These are phyloP conservation scores for Tupiocoris notatus DNA, from an alignment of 2,888 invertebrate genomes.

Conservation along the genomic window DNA sequence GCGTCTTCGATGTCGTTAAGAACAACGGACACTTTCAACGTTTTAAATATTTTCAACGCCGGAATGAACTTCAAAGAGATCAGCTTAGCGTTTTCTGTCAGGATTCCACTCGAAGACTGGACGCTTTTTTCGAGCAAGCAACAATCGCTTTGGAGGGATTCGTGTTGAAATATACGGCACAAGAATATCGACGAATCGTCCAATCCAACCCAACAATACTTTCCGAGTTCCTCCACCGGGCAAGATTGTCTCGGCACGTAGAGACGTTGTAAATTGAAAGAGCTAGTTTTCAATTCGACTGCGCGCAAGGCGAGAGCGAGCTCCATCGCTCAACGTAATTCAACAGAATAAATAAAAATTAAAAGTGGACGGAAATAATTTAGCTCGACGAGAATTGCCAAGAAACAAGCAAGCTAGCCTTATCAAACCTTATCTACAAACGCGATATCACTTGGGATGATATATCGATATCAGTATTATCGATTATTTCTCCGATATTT, in stretches of 20 bases:
- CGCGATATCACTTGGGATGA: too few relatives aligned
- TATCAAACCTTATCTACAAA: too few relatives aligned
- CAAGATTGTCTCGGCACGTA: conserved; percentile 16
- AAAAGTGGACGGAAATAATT: too few relatives aligned
- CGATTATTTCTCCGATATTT: too few relatives aligned
- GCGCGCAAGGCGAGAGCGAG: too few relatives aligned
- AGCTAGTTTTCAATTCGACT: conserved; percentile 7
- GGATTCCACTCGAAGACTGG: conserved; percentile 21
- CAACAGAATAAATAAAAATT: too few relatives aligned
- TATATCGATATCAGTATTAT: too few relatives aligned
- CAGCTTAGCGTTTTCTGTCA: conserved; percentile 12
- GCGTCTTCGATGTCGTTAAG: conserved; percentile 45
- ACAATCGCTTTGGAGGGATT: conserved; percentile 44
- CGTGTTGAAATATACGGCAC: conserved; percentile 46
- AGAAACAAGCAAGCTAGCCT: too few relatives aligned
- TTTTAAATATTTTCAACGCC: conserved; percentile 45
- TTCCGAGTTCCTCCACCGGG: conserved; percentile 38
- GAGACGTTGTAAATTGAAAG: conserved; percentile 39
- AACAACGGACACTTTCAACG: conserved; percentile 48
- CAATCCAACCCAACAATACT: conserved; percentile 42
- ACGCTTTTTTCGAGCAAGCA: conserved; percentile 49
- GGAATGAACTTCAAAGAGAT: conserved; percentile 45
- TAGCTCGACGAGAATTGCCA: too few relatives aligned
- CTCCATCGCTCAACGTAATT: too few relatives aligned
- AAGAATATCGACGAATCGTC: conserved; percentile 43